Percentiles rank a stretch among this genome's conserved stretches.
phyloP scores from a whole-genome alignment of 2,888 invertebrate genomes.

The Balanococcus diminutus region DNA sequence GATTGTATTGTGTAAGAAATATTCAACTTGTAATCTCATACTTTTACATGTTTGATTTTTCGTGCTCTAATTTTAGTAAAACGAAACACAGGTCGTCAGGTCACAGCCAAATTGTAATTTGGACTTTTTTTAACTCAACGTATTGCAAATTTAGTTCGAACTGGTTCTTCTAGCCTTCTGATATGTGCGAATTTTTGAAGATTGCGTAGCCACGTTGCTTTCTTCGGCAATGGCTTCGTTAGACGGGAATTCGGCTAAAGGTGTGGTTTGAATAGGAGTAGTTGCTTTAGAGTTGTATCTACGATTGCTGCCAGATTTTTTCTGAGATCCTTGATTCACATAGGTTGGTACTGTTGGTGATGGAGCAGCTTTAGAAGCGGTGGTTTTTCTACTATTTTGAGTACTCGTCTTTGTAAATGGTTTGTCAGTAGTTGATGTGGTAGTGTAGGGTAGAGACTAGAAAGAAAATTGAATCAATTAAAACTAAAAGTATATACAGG shows the following conservation, averaged over 20 bases:
- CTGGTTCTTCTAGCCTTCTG: conserved; percentile 41
- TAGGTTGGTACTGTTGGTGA: not conserved
- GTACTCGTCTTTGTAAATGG: not conserved
- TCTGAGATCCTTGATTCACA: conserved; percentile 44
- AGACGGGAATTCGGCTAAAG: not conserved
- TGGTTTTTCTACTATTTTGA: not conserved
- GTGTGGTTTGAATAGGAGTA: not conserved
- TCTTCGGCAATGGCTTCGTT: conserved; percentile 43
- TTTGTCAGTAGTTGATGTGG: conserved; percentile 1
- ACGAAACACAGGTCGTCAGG: not conserved
- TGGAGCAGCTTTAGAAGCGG: not conserved
- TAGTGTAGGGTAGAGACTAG: conserved; percentile 17
- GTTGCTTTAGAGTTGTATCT: conserved; percentile 28
- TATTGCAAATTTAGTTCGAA: not conserved
- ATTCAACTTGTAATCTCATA: not conserved
- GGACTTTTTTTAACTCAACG: not conserved
- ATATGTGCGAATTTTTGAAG: conserved; percentile 18
- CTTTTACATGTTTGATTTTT: not conserved
- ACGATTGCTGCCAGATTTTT: conserved; percentile 27
- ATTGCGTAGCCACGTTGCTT: conserved; percentile 27
- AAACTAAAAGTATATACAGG: not conserved
- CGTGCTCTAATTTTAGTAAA: not conserved
- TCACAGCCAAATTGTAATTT: conserved; percentile 44
- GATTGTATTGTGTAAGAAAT: not conserved
- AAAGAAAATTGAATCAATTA: not conserved